Evolutionary conservation across 2,888 invertebrate species (phyloP).

Genomic region (Nesidiocoris tenuis): DNA sequence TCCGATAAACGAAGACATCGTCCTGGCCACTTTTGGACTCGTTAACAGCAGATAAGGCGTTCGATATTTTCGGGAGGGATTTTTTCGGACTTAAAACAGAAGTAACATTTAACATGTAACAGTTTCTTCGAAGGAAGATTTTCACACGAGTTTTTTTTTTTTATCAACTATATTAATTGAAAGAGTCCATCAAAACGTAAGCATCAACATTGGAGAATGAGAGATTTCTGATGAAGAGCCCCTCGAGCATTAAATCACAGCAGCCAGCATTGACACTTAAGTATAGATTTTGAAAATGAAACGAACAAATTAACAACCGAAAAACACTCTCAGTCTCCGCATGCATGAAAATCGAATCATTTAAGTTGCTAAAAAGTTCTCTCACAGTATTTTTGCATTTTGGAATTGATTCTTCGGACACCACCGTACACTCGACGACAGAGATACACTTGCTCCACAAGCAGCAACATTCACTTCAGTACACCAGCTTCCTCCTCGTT

Average conservation of each 20-base stretch:
- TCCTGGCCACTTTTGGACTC: too few relatives aligned
- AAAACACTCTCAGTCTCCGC: constrained; percentile 44
- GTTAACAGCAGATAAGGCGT: too few relatives aligned
- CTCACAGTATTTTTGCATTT: constrained; percentile 34
- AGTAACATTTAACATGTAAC: too few relatives aligned
- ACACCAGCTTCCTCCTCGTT: constrained; percentile 46
- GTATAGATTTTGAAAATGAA: constrained; percentile 13
- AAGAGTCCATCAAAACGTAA: neutral
- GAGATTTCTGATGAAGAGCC: constrained; percentile 18
- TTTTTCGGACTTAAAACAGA: too few relatives aligned
- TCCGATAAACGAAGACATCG: too few relatives aligned
- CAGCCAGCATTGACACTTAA: constrained; percentile 36
- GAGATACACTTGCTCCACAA: constrained; percentile 40
- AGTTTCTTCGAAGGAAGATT: neutral
- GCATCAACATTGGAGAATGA: neutral
- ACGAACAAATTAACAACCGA: constrained; percentile 14
- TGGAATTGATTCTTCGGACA: constrained; percentile 5
- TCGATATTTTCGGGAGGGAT: too few relatives aligned
- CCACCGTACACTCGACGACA: constrained; percentile 38
- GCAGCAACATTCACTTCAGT: constrained; percentile 42
- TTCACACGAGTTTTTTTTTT: neutral
- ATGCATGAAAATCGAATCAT: constrained; percentile 31
- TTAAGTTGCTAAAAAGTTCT: constrained; percentile 33
- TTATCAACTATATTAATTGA: neutral
- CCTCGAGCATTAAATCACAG: constrained; percentile 43